A percentile compares a stretch with the other conserved stretches of the same genome.
phyloP scores from a whole-genome alignment of 2,888 invertebrate species.

The Sthenelais limicola region DNA sequence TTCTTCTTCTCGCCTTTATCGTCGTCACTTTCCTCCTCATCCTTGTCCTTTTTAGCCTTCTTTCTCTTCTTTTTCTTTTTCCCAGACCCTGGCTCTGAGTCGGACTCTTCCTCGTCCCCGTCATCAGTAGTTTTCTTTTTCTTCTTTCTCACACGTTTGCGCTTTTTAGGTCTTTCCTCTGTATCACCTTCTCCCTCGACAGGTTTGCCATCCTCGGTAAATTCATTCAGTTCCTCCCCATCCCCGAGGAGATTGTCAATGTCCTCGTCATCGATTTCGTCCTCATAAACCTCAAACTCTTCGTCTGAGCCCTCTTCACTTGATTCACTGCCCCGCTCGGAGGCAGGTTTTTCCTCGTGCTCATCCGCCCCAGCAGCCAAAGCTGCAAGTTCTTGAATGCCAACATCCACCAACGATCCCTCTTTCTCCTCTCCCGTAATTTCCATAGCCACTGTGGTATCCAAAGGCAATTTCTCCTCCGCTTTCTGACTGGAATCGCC shows the following conservation, averaged over 20 bases:
- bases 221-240: slow-evolving; percentile 32
- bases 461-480: no score
- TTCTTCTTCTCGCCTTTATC: slow-evolving; percentile 43
- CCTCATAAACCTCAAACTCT: slow-evolving; percentile 33
- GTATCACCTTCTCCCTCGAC: slow-evolving; percentile 24
- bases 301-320: slow-evolving; percentile 19
- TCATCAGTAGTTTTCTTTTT: slow-evolving; percentile 26
- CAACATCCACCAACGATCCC: neutral
- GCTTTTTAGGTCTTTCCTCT: slow-evolving; percentile 1
- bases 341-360: no score
- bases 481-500: no score
- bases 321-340: no score
- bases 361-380: neutral
- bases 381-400: neutral
- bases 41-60: slow-evolving; percentile 31
- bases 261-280: slow-evolving; percentile 23
- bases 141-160: slow-evolving; percentile 33
- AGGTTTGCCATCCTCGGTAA: neutral
- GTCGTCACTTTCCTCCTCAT: slow-evolving; percentile 19
- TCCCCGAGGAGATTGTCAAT: no score
- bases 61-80: slow-evolving; percentile 45
- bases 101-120: slow-evolving; percentile 1
- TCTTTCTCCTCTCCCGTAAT: neutral
- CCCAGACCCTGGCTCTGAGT: neutral
- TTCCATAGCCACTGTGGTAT: neutral